Conservation (phyloP, 2,113 vertebrate genomes). For the Dendropsophus ebraccatus region DNA sequence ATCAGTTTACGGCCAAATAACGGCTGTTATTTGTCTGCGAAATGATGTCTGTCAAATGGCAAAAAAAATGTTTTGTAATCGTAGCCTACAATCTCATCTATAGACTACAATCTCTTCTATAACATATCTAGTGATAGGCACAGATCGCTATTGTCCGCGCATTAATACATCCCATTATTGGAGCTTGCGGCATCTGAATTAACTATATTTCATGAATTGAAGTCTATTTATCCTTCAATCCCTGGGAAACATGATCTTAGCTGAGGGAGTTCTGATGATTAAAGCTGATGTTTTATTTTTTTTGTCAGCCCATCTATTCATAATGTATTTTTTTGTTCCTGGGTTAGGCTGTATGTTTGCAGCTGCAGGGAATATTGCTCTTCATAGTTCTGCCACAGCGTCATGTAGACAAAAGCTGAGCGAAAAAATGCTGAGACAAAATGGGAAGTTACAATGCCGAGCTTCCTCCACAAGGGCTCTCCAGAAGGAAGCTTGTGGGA, state of each 20-base stretch:
- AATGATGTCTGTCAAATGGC: too few relatives aligned
- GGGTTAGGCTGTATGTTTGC: slow-evolving; percentile 1
- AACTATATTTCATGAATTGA: neutral
- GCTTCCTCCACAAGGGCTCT: slow-evolving; percentile 6
- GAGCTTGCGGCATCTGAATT: neutral
- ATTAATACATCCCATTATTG: neutral
- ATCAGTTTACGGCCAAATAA: too few relatives aligned
- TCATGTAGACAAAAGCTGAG: slow-evolving; percentile 41
- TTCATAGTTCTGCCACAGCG: slow-evolving; percentile 30
- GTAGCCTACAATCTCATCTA: too few relatives aligned
- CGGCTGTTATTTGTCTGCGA: too few relatives aligned
- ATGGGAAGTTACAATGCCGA: slow-evolving; percentile 35
- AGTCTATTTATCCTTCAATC: neutral
- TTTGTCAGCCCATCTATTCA: slow-evolving; percentile 28
- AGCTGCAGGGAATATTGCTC: slow-evolving; percentile 38
- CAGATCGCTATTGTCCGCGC: neutral
- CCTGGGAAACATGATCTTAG: neutral
- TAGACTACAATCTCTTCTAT: neutral
- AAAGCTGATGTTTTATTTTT: slow-evolving; percentile 26
- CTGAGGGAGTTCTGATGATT: slow-evolving; percentile 16
- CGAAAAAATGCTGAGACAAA: slow-evolving; percentile 29
- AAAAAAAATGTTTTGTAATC: too few relatives aligned
- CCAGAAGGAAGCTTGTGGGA: slow-evolving; percentile 49
- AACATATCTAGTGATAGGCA: neutral
- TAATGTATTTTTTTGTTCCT: slow-evolving; percentile 19